Evolutionary conservation across 2,797 vertebrate species (phyloP), one percentile per base, ranked within the genome.

Genomic region (Hylomyscus alleni): DNA sequence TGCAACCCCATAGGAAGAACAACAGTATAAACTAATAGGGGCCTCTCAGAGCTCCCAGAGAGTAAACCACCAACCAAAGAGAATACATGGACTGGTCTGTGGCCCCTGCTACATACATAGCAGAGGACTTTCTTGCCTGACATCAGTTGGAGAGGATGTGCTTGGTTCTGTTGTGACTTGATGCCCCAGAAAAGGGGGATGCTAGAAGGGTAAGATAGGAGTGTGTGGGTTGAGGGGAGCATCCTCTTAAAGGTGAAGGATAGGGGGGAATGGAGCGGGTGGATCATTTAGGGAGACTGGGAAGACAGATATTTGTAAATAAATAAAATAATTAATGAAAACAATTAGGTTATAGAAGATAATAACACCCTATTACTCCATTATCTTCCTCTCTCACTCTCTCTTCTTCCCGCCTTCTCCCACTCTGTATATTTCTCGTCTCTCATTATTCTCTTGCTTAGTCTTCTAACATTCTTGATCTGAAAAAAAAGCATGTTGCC

Each of bases 251-350:
- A n/a, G 8, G 3, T 72, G 19, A 72, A 37, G 34, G n/a, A 3
- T 20, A 72, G 7, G 19, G n/a, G 8, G 15, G 8, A 72, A 72
- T 72, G n/a, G 17, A 8, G 8, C 37, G 69, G 69, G n/a, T 37
- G 17, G n/a, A 37, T 37, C 7, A 3, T 37, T 19, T 10, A 0
- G n/a, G n/a, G 8, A 19, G 19, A 9, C 7, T 17, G 0, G 8
- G n/a, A 37, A 72, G 8, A 8, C 7, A 7, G 69, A 22, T 34
- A n/a, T n/a, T 69, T n/a, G 34, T 69, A 69, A 69, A n/a, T 67
- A 67, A 34, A 22, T 44, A 44, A 44, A 69, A n/a, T 19, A 12
- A 72, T 37, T 72, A 73, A 44, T 44, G 20, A 44, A 26, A 75
- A 34, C 89, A 76, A 69, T 73, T 58, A 56, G 24, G 1, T 54